Evolutionary conservation across 2,888 invertebrate species (phyloP).

Genomic region (Amphipyra tragopoginis): DNA sequence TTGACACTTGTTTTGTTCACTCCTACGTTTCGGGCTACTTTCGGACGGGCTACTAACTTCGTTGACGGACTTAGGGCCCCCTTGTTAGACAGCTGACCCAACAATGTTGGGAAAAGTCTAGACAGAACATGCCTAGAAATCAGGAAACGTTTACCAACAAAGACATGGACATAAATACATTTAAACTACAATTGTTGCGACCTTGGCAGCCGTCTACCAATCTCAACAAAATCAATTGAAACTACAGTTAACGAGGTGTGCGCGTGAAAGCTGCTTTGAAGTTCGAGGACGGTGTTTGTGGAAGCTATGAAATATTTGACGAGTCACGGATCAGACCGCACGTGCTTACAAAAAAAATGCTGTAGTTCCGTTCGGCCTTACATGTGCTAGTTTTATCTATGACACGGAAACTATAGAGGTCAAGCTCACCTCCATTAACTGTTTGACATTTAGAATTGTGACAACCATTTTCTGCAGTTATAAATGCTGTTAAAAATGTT

Average conservation of each 20-base stretch:
- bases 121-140: constrained; percentile 30
- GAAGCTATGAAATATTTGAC: constrained; percentile 67
- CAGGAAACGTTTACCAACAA: constrained; percentile 34
- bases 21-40: too few species aligned
- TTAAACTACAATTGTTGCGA: constrained; percentile 35
- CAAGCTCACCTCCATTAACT: constrained; percentile 7
- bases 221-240: constrained; percentile 61
- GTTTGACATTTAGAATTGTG: constrained; percentile 11
- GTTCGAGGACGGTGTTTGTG: constrained; percentile 64
- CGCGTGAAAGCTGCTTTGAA: constrained; percentile 58
- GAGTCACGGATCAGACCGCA: constrained; percentile 57
- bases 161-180: constrained; percentile 26
- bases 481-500: too few species aligned
- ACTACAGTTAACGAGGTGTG: constrained; percentile 55
- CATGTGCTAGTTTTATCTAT: constrained; percentile 19
- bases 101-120: too few species aligned
- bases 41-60: too few species aligned
- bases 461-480: too few species aligned
- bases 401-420: constrained; percentile 25
- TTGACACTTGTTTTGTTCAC: too few species aligned
- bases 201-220: constrained; percentile 56
- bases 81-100: too few species aligned
- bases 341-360: constrained; percentile 59
- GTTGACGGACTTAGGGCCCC: too few species aligned
- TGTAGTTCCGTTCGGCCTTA: constrained; percentile 45